phyloP scores from a whole-genome alignment of 2,888 invertebrate species.

The Digitonthophagus gazella region DNA sequence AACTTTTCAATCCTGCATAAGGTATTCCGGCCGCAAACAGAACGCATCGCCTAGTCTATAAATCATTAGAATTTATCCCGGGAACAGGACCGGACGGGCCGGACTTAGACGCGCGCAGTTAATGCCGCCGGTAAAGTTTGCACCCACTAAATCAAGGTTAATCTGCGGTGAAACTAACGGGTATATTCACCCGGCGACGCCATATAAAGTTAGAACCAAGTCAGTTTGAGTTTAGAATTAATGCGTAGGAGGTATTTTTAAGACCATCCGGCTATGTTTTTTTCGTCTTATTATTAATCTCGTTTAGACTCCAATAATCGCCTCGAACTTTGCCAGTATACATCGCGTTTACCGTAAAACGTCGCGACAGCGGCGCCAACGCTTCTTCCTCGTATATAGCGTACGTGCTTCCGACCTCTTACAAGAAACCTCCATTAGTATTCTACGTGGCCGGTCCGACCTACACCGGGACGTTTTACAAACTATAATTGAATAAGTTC shows the following conservation, averaged over 20 bases:
- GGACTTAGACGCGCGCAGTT: slow-evolving; percentile 3
- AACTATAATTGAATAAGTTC: background rate
- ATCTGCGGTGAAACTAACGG: slow-evolving; percentile 1
- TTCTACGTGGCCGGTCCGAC: background rate
- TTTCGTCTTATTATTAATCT: background rate
- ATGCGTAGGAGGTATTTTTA: background rate
- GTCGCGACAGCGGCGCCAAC: too few species aligned
- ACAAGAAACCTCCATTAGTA: background rate
- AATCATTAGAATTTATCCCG: slow-evolving; percentile 13
- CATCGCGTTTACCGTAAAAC: background rate
- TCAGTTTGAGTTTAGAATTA: slow-evolving; percentile 1
- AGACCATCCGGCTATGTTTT: background rate
- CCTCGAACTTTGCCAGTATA: background rate
- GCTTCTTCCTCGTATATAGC: background rate
- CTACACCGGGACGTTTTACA: background rate
- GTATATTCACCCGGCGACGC: background rate
- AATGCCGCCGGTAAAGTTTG: slow-evolving; percentile 5
- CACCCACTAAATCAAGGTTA: slow-evolving; percentile 8
- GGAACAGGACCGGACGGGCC: background rate
- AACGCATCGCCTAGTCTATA: slow-evolving; percentile 10
- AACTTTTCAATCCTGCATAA: slow-evolving; percentile 4
- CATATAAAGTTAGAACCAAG: background rate
- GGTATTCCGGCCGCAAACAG: slow-evolving; percentile 12
- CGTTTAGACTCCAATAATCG: background rate
- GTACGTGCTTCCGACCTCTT: background rate